Evolutionary conservation across 2,888 invertebrate species (phyloP).

Genomic region (Scrobipalpa atriplicella): DNA sequence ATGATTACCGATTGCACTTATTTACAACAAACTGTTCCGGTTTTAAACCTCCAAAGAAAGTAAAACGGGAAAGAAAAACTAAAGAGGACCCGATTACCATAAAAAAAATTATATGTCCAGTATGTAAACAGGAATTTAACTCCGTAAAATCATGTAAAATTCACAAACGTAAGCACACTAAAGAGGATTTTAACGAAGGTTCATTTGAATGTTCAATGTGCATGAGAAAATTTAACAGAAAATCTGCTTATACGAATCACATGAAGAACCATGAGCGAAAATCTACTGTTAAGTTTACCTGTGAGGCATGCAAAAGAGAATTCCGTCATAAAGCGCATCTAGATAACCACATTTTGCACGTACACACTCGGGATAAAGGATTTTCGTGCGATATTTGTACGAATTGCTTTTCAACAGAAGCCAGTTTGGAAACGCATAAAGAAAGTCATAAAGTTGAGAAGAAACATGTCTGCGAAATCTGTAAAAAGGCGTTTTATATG

Average conservation of each 20-base stretch:
- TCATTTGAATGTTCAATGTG: conserved; percentile 61
- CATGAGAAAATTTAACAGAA: conserved; percentile 62
- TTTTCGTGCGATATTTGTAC: conserved; percentile 74
- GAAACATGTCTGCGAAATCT: conserved; percentile 76
- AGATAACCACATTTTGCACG: conserved; percentile 75
- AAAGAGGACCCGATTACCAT: conserved; percentile 31
- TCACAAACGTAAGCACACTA: conserved; percentile 41
- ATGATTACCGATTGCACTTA: conserved; percentile 41
- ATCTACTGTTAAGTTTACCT: conserved; percentile 52
- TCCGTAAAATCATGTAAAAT: conserved; percentile 39
- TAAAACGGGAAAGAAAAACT: conserved; percentile 34
- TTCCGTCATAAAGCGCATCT: conserved; percentile 82
- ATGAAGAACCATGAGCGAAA: conserved; percentile 60
- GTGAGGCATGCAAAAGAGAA: conserved; percentile 71
- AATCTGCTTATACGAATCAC: conserved; percentile 58
- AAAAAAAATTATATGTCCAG: conserved; percentile 37
- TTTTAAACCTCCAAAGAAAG: conserved; percentile 32
- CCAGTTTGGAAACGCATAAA: conserved; percentile 70
- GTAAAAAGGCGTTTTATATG: conserved; percentile 75
- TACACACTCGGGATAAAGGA: conserved; percentile 71
- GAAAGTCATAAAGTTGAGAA: conserved; percentile 71
- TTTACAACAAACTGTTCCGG: conserved; percentile 41
- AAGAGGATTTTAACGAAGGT: conserved; percentile 33
- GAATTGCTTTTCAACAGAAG: conserved; percentile 64
- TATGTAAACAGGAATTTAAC: conserved; percentile 44